These are phyloP conservation scores for Stenodera caucasica DNA, from an alignment of 2,888 invertebrate genomes.

Conservation along the genomic window DNA sequence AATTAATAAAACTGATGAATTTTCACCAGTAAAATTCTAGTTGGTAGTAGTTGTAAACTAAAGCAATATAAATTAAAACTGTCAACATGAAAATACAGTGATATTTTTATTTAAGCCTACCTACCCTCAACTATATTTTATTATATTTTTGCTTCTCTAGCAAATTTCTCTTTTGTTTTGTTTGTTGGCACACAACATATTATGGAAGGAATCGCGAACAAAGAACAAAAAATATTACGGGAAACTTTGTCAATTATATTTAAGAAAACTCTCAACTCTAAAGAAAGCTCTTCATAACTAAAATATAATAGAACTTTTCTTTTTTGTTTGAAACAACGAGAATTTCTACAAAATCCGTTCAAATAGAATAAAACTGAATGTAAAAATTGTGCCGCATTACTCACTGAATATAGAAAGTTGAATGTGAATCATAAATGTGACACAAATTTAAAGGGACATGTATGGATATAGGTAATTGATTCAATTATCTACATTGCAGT, in stretches of 20 bases:
- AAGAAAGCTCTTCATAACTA: slow-evolving; percentile 1
- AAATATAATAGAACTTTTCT: slow-evolving; percentile 1
- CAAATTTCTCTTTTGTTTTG: not conserved
- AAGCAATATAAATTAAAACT: not conserved
- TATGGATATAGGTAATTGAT: too few species aligned
- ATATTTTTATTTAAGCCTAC: not conserved
- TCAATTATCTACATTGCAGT: too few species aligned
- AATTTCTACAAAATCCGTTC: not conserved
- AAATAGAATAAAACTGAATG: not conserved
- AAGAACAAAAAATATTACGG: not conserved
- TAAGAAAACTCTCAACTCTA: not conserved
- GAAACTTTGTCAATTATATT: not conserved
- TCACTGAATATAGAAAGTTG: too few species aligned
- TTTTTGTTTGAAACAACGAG: not conserved
- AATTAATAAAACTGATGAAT: not conserved
- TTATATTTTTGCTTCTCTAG: not conserved
- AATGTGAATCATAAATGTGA: too few species aligned
- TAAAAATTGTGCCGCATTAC: not conserved
- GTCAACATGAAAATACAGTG: not conserved
- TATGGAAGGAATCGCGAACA: not conserved
- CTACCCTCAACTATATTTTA: not conserved
- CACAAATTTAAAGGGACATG: too few species aligned
- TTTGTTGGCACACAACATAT: not conserved
- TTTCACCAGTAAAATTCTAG: not conserved
- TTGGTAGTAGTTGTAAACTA: not conserved